A percentile compares a stretch with the other conserved stretches of the same genome.
These are phyloP conservation scores for Osmerus mordax DNA, from an alignment of 2,113 vertebrate genomes.

Conservation along the genomic window DNA sequence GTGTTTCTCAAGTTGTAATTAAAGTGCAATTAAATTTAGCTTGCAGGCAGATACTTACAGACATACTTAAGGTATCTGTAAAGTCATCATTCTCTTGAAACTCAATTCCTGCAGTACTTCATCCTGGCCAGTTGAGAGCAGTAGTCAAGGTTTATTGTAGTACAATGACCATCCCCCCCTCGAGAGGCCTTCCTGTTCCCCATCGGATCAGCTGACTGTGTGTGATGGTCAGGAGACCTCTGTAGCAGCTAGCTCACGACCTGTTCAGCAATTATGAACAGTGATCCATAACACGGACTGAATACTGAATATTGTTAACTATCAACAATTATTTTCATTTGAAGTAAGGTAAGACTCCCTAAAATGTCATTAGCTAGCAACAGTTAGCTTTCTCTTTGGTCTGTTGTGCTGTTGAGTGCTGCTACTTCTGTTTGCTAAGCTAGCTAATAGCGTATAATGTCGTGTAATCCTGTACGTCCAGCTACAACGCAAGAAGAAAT, in stretches of 20 bases:
- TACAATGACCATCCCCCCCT: background rate
- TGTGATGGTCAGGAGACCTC: slow-evolving; percentile 56
- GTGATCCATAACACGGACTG: slow-evolving; percentile 29
- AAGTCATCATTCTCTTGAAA: background rate
- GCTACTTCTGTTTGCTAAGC: too few relatives aligned
- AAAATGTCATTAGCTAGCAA: too few relatives aligned
- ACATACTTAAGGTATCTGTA: too few relatives aligned
- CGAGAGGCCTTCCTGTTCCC: slow-evolving; percentile 56
- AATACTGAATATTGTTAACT: too few relatives aligned
- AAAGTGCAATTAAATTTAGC: too few relatives aligned
- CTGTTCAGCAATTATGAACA: slow-evolving; percentile 58
- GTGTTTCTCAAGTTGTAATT: too few relatives aligned
- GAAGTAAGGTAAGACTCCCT: background rate
- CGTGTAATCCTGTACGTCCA: too few relatives aligned
- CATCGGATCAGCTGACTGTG: slow-evolving; percentile 68
- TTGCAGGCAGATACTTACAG: too few relatives aligned
- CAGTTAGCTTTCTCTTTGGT: too few relatives aligned
- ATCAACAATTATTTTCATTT: background rate
- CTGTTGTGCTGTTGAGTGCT: too few relatives aligned
- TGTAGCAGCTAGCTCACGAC: slow-evolving; percentile 18
- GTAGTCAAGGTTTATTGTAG: slow-evolving; percentile 19
- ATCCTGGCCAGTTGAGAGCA: slow-evolving; percentile 30
- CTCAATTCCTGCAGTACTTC: slow-evolving; percentile 27
- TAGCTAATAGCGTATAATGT: too few relatives aligned
- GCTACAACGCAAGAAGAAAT: too few relatives aligned